Evolutionary conservation across 2,888 invertebrate genomes (phyloP).

Genomic region (Hydrotaea diabolus): DNA sequence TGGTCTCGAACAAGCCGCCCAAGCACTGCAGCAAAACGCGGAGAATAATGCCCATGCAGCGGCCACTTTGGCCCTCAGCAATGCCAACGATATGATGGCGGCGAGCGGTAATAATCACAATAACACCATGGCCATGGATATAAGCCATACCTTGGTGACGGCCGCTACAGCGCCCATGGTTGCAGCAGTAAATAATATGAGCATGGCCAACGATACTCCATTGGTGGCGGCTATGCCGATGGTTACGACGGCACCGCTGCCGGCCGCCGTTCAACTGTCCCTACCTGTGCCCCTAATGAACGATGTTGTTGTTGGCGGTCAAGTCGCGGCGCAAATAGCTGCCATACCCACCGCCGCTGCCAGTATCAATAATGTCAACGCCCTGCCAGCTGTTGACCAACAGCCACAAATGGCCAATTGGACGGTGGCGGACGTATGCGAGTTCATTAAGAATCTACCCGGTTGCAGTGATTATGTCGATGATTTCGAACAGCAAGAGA

Average conservation of each 20-base stretch:
- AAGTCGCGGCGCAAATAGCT: slow-evolving; percentile 33
- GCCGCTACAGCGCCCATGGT: slow-evolving; percentile 36
- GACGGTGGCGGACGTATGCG: slow-evolving; percentile 92
- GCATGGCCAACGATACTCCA: slow-evolving; percentile 65
- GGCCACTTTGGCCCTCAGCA: slow-evolving; percentile 28
- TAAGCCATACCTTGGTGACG: slow-evolving; percentile 15
- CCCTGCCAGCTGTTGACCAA: slow-evolving; percentile 68
- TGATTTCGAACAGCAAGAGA: slow-evolving; percentile 96
- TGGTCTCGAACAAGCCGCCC: slow-evolving; percentile 61
- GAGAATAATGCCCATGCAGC: slow-evolving; percentile 30
- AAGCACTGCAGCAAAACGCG: slow-evolving; percentile 54
- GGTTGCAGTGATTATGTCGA: slow-evolving; percentile 96
- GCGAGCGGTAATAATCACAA: slow-evolving; percentile 31
- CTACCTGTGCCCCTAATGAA: slow-evolving; percentile 10
- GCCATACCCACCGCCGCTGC: slow-evolving; percentile 35
- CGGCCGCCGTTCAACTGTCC: slow-evolving; percentile 36
- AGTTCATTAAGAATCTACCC: slow-evolving; percentile 92
- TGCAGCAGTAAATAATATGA: slow-evolving; percentile 29
- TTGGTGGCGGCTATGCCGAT: slow-evolving; percentile 53
- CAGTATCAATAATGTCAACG: slow-evolving; percentile 6
- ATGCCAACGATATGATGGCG: slow-evolving; percentile 59
- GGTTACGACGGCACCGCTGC: slow-evolving; percentile 20
- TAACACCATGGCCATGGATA: slow-evolving; percentile 42
- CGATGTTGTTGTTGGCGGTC: not conserved
- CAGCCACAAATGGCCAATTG: slow-evolving; percentile 79